Base-by-base conservation (phyloP, 2,113 vertebrate species). In the Prionailurus bengalensis region DNA sequence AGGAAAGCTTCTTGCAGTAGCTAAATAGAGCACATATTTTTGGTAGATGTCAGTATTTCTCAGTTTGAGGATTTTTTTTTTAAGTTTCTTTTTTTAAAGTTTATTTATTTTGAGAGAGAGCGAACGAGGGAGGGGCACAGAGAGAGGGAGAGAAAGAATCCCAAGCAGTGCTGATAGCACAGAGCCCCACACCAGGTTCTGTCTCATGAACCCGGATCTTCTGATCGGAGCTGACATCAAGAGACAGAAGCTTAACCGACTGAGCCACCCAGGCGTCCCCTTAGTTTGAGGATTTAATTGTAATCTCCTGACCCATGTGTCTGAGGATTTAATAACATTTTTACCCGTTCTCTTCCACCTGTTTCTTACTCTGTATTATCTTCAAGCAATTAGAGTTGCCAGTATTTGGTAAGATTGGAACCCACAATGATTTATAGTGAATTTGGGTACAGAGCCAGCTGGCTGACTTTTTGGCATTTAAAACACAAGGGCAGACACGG, bases 241-340 rank as follows among this genome's bases (percentile, higher is more conserved):
- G 58, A 61, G 21, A 61, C 58, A 25, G 58, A 61, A 61, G 58
- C 58, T 25, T 61, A 23, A 61, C 21, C 58, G 17, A 61, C 58
- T 61, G 58, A 61, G 21, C 58, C 58, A 61, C 7, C 21, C 58
- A 61, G 21, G 58, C 58, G 7, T 21, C 21, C 21, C 21, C 8
- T 61, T 21, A 61, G 8, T 21, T 86, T 85, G 80, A 89, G 74
- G 55, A 51, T 92, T 87, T 96, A 33, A 42, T 81, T 65, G 91
- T 85, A 84, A 33, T 63, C 87, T 89, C 61, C 55, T 82, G 87
- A 92, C 91, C 76, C 31, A 2, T 81, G 36, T 94, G 48, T 63
- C 89, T 96, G 71, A 74, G 84, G 76, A 80, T 73, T 82, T 91
- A 94, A 61, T 55, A 81, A 63, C 48, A 36, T 86, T 97, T 97